Evolutionary conservation across 2,113 vertebrate species (phyloP), one percentile per base, ranked within the genome.

Genomic region (Mugil cephalus): DNA sequence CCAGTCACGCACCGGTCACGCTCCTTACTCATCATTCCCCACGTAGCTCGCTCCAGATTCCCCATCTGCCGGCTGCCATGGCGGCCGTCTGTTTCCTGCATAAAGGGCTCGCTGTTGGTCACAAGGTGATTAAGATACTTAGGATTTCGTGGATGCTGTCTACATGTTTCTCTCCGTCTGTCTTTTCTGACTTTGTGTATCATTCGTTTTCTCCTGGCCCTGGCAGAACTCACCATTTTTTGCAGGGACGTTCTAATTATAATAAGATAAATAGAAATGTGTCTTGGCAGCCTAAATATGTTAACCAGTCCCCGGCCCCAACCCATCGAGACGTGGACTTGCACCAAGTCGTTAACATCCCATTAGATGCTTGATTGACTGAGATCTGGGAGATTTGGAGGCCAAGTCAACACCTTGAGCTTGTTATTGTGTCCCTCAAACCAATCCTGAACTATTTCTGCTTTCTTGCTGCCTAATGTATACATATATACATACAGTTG

Each of bases 21-120:
- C 73, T 80, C 61, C 39, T 79, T 53, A 79, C 82, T 87, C 82
- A 75, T 77, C 80, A n/a, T 75, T 85, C 69, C 46, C 70, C 56
- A 11, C 38, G 35, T 59, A 39, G 68, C 69, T 70, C 4, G 36
- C 45, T 70, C 77, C 73, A 82, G 47, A 82, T 80, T 74, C 62
- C 60, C 50, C 61, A 38, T 85, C 79, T 78, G 75, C 68, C 78
- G 80, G 38, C 60, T 60, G 17, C 70, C 7, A n/a, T 14, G n/a
- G 40, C 19, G 2, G 21, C 59, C 6, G 5, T 66, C 47, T 69
- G 42, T 40, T 52, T 21, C 50, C 67, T 66, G 61, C 14, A 84
- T 71, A 86, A 89, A 83, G 75, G 53, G 46, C 39, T 52, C 53
- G n/a, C 65, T 88, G 87, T 84, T 77, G 54, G 67, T 84, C 74